Evolutionary conservation across 2,797 vertebrate species (phyloP).

Genomic region (Streptopelia turtur): DNA sequence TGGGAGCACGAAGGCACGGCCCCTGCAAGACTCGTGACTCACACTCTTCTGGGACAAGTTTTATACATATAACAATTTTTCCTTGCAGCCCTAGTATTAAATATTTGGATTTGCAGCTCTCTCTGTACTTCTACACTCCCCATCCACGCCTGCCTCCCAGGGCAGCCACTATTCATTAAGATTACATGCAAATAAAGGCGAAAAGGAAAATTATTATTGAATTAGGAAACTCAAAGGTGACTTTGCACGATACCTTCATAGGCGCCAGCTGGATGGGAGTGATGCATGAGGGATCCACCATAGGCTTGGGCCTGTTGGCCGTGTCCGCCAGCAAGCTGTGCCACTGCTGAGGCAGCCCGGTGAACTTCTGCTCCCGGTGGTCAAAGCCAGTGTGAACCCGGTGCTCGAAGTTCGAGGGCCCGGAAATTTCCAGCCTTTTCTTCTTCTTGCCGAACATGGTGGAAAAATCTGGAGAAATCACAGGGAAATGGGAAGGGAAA

Average conservation of each 20-base stretch:
- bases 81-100: not conserved
- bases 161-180: not conserved
- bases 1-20: rapidly evolving
- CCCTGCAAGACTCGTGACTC: not conserved
- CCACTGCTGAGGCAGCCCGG: conserved; percentile 96
- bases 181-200: not conserved
- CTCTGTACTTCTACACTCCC: not conserved
- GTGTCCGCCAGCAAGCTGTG: conserved; percentile 97
- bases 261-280: conserved; percentile 97
- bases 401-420: conserved; percentile 98
- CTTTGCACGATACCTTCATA: conserved; percentile 88
- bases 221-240: not conserved
- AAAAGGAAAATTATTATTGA: too few relatives aligned
- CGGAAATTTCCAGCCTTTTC: conserved; percentile 97
- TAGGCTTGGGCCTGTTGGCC: conserved; percentile 94
- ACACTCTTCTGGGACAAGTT: not conserved
- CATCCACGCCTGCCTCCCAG: rapidly evolving
- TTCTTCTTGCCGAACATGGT: conserved; percentile 99
- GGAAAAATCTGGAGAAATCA: conserved; percentile 83
- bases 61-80: not conserved
- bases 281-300: conserved; percentile 99
- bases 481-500: not conserved
- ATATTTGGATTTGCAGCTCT: not conserved
- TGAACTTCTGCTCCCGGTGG: conserved; percentile 95
- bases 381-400: conserved; percentile 98